Conservation (phyloP, 1,140 invertebrate species). For the Olivierus martensii region DNA sequence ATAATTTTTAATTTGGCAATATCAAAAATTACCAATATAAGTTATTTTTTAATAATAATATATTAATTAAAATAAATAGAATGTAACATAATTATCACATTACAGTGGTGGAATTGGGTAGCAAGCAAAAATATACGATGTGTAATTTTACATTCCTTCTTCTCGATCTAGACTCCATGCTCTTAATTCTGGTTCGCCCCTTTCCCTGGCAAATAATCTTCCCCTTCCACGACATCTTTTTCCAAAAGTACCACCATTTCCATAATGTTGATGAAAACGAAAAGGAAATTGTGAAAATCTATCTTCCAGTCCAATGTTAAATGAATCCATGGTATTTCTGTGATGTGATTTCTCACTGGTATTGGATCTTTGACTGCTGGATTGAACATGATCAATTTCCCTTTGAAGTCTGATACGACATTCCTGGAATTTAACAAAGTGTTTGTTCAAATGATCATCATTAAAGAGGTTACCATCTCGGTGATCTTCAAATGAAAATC, state of each 20-base stretch:
- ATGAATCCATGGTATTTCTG: slow-evolving; percentile 8
- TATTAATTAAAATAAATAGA: too few species aligned
- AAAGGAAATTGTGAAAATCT: slow-evolving; percentile 9
- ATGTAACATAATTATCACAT: too few species aligned
- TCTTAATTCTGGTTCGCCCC: slow-evolving; percentile 6
- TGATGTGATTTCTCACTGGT: slow-evolving; percentile 3
- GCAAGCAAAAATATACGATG: too few species aligned
- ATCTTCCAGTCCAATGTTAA: slow-evolving; percentile 8
- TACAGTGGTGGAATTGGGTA: too few species aligned
- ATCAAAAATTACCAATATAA: too few species aligned
- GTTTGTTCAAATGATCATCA: not conserved
- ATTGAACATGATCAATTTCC: slow-evolving; percentile 7
- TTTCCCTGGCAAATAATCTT: slow-evolving; percentile 4
- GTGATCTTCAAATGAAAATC: slow-evolving; percentile 6
- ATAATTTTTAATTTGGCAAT: too few species aligned
- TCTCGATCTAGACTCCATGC: slow-evolving; percentile 15
- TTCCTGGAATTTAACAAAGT: slow-evolving; percentile 10
- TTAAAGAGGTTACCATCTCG: slow-evolving; percentile 6
- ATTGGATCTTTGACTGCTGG: slow-evolving; percentile 1
- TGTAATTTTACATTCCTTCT: not conserved
- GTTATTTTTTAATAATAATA: too few species aligned
- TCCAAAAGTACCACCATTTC: not conserved
- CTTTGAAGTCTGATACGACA: slow-evolving; percentile 8
- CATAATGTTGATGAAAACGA: slow-evolving; percentile 3
- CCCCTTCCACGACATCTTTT: not conserved